Evolutionary conservation across 2,797 vertebrate genomes (phyloP).

Genomic region (Telmatherina bonti): DNA sequence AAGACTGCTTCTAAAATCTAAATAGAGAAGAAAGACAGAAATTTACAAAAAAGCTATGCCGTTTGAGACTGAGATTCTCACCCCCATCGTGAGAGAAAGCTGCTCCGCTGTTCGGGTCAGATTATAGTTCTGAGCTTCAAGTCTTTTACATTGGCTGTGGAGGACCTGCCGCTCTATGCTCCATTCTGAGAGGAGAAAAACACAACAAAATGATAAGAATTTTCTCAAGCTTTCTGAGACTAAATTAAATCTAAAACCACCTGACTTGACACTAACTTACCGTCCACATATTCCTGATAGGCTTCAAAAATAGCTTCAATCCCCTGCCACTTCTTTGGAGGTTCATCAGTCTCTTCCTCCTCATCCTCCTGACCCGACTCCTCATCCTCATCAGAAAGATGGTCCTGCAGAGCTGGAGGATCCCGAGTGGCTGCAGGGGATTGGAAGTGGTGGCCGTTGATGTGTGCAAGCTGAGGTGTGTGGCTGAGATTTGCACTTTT

Average conservation of each 20-base stretch:
- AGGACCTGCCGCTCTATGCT: slow-evolving; percentile 91
- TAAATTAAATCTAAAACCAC: neutral
- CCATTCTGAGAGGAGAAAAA: slow-evolving; percentile 82
- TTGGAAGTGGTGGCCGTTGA: slow-evolving; percentile 83
- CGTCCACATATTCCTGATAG: slow-evolving; percentile 92
- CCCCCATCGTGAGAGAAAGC: slow-evolving; percentile 92
- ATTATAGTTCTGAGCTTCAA: slow-evolving; percentile 91
- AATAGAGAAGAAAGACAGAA: neutral
- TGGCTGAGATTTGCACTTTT: slow-evolving; percentile 69
- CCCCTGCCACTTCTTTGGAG: slow-evolving; percentile 90
- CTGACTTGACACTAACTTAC: slow-evolving; percentile 67
- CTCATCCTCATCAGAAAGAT: slow-evolving; percentile 72
- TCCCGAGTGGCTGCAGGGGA: slow-evolving; percentile 56
- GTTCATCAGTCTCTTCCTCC: slow-evolving; percentile 71
- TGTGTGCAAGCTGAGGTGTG: slow-evolving; percentile 57
- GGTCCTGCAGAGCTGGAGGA: slow-evolving; percentile 35
- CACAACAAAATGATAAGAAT: neutral
- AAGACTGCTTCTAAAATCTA: neutral
- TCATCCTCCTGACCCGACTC: slow-evolving; percentile 76
- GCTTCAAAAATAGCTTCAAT: slow-evolving; percentile 93
- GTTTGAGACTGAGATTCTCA: slow-evolving; percentile 68
- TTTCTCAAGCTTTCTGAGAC: neutral
- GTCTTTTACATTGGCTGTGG: slow-evolving; percentile 89
- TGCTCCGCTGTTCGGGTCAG: slow-evolving; percentile 91
- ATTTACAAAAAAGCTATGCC: neutral